Evolutionary conservation across 2,888 invertebrate genomes (phyloP).

Genomic region (Lasioglossum morio): DNA sequence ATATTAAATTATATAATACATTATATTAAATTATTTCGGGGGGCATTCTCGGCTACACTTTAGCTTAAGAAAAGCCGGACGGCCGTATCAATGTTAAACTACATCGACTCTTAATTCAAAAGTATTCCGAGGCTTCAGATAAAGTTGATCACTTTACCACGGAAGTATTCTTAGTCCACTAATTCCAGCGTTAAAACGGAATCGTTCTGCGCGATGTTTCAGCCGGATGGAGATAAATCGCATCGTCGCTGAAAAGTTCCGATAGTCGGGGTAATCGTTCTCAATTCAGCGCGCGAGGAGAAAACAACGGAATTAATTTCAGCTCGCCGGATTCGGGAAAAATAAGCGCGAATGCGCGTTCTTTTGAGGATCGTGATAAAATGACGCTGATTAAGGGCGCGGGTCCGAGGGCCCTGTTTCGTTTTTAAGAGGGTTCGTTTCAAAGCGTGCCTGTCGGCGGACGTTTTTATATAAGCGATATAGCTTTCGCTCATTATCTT

Average conservation of each 20-base stretch:
- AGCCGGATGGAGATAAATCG: not conserved
- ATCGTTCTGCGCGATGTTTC: not conserved
- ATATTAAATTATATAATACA: not conserved
- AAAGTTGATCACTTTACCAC: no score
- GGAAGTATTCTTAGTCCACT: not conserved
- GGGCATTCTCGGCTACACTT: no score
- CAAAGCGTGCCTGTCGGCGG: not conserved
- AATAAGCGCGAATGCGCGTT: constrained; percentile 25
- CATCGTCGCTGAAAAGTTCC: not conserved
- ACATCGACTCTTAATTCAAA: no score
- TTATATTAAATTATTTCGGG: not conserved
- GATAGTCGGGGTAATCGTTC: not conserved
- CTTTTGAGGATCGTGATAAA: constrained; percentile 30
- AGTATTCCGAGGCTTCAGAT: no score
- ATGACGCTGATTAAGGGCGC: constrained; percentile 45
- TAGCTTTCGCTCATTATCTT: constrained; percentile 50
- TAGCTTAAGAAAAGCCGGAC: no score
- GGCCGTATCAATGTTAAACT: no score
- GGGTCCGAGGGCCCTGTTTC: not conserved
- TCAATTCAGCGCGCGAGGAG: not conserved
- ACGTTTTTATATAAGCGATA: constrained; percentile 27
- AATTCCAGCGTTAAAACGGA: not conserved
- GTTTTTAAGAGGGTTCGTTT: not conserved
- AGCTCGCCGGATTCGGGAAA: not conserved
- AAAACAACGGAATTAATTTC: not conserved